These are phyloP conservation scores for Xestia sexstrigata DNA, from an alignment of 2,888 invertebrate species.

Conservation along the genomic window DNA sequence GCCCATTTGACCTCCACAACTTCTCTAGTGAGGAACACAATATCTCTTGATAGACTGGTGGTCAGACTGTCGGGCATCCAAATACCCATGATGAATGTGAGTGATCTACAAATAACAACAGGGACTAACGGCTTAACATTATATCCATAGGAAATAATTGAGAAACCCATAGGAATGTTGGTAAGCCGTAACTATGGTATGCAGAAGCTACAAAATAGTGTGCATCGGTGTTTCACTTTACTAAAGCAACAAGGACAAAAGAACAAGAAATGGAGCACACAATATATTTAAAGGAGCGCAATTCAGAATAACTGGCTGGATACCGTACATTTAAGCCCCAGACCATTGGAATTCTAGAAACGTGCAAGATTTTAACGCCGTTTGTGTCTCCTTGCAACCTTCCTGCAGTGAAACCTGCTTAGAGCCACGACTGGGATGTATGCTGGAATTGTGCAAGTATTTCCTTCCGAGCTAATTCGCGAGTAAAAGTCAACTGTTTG, in stretches of 20 bases:
- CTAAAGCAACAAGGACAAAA: not conserved
- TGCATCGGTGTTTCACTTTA: not conserved
- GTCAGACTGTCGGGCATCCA: not conserved
- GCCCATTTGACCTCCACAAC: not conserved
- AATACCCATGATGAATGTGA: not conserved
- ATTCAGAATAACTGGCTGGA: constrained; percentile 13
- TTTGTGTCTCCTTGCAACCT: constrained; percentile 33
- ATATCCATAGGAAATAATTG: not conserved
- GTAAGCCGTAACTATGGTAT: not conserved
- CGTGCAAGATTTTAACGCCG: constrained; percentile 46
- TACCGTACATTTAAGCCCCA: constrained; percentile 7
- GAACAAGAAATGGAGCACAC: not conserved
- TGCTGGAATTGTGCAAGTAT: constrained; percentile 30
- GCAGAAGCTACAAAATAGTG: not conserved
- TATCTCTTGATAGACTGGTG: not conserved
- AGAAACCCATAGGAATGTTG: not conserved
- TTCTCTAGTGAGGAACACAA: not conserved
- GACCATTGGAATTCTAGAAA: constrained; percentile 38
- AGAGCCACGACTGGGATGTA: constrained; percentile 31
- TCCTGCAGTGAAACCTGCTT: constrained; percentile 38
- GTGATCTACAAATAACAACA: not conserved
- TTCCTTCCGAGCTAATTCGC: constrained; percentile 22
- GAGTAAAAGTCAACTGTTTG: constrained; percentile 26
- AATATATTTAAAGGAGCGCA: not conserved
- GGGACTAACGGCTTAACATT: not conserved